Base-by-base conservation (phyloP, 2,888 invertebrate species). In the Corythucha ciliata region DNA sequence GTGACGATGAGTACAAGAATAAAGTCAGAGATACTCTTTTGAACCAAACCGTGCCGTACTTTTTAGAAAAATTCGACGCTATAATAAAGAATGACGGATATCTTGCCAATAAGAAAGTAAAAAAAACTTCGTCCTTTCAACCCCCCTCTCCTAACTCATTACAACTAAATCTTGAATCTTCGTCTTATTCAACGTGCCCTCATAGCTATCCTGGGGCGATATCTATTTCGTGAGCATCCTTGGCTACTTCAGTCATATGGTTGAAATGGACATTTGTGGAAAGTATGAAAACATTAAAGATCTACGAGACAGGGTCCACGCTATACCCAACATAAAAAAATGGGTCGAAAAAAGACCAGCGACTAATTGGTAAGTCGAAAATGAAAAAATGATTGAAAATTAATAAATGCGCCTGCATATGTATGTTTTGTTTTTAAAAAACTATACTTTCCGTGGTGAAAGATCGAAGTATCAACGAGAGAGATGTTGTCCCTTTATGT, bases 181-280 rank as follows among this genome's bases (percentile, higher is more conserved):
- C 37, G n/a, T 14, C 7, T 12, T 39, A 12, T 39, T 12, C 20
- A 21, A 14, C 8, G 20, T 50, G 10, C 29, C 40, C 36, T 56
- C 63, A 45, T 59, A 68, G 67, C 58, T 69, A 6, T 66, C 68
- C 2, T 69, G 68, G 65, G 67, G 67, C 12, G 70, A 70, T 55
- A 53, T 69, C 6, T 62, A 63, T 18, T 63, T 69, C 44, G 65
- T 66, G 42, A 63, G 63, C 20, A 59, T 64, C 29, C 56, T 65
- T 39, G 64, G 64, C 54, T 65, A 63, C 53, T 58, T 66, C 54
- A 59, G 61, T 45, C 60, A 57, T 52, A 60, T 64, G 48, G 56
- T 63, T 18, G 46, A 55, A 18, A 29, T 61, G 4, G 63, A 65
- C 41, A 48, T 67, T 5, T 53, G 66, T 37, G 64, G 64, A 22